A percentile compares a stretch with the other conserved stretches of the same genome.
Evolutionary conservation across 2,888 invertebrate species (phyloP).

Genomic region (Eledone cirrhosa): DNA sequence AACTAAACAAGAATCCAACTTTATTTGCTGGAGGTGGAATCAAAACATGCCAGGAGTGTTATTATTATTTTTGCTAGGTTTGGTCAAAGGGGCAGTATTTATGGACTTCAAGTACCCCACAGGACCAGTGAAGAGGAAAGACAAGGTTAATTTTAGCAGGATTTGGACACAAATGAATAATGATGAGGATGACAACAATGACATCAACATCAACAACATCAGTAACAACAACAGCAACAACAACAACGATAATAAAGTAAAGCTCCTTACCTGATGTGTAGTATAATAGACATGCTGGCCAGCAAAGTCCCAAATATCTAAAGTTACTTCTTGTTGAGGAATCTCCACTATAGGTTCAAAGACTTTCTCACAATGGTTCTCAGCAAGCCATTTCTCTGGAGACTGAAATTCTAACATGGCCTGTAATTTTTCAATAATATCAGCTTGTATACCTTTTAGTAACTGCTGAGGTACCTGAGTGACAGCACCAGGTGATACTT

Average conservation of each 20-base stretch:
- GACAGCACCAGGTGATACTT: conserved; percentile 35
- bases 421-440: conserved; percentile 61
- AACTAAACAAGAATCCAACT: no score
- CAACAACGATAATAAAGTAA: neutral
- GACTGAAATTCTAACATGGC: conserved; percentile 50
- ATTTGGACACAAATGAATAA: no score
- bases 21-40: no score
- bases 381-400: conserved; percentile 20
- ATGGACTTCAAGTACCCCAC: no score
- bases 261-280: conserved; percentile 56
- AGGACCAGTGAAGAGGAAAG: no score
- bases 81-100: no score
- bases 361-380: conserved; percentile 22
- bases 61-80: no score
- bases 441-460: conserved; percentile 56
- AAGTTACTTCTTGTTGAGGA: conserved; percentile 43
- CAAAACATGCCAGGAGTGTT: no score
- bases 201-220: no score
- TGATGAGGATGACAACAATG: no score
- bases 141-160: no score
- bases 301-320: conserved; percentile 66
- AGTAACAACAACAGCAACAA: no score
- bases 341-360: conserved; percentile 8
- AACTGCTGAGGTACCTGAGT: conserved; percentile 46
- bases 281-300: conserved; percentile 63